Conservation (phyloP, 2,113 vertebrate genomes). For the rabbit (Oryctolagus cuniculus) region DNA sequence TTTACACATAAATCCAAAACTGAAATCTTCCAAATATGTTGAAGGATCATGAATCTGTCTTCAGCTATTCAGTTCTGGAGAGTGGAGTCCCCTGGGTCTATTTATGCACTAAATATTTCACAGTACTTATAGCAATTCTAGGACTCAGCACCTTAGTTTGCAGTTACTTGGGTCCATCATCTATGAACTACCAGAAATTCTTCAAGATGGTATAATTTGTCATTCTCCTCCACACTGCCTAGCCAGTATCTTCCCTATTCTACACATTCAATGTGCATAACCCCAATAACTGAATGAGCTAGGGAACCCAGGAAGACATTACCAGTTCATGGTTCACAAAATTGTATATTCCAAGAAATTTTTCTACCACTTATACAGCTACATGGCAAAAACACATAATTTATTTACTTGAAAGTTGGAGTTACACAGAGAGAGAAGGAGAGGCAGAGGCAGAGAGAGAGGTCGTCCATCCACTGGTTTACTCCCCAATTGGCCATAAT, state of each 20-base stretch:
- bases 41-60: not conserved
- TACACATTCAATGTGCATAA: rapidly evolving
- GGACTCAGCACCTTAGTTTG: not conserved
- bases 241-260: not conserved
- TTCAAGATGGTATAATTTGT: not conserved
- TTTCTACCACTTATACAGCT: not conserved
- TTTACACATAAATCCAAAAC: not conserved
- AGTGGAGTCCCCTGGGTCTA: not conserved
- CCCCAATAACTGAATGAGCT: not conserved
- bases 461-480: no score
- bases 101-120: not conserved
- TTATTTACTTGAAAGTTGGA: no score
- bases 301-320: not conserved
- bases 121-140: rapidly evolving
- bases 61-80: not conserved
- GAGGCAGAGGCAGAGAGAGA: no score
- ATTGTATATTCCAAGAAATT: not conserved
- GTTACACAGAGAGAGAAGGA: no score
- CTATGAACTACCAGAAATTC: not conserved
- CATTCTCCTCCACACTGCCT: not conserved
- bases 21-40: not conserved
- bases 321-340: no score
- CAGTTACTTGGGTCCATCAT: not conserved
- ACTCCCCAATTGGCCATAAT: no score
- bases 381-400: not conserved